Conservation (phyloP, 2,888 invertebrate species). For the Ecliptopera silaceata region DNA sequence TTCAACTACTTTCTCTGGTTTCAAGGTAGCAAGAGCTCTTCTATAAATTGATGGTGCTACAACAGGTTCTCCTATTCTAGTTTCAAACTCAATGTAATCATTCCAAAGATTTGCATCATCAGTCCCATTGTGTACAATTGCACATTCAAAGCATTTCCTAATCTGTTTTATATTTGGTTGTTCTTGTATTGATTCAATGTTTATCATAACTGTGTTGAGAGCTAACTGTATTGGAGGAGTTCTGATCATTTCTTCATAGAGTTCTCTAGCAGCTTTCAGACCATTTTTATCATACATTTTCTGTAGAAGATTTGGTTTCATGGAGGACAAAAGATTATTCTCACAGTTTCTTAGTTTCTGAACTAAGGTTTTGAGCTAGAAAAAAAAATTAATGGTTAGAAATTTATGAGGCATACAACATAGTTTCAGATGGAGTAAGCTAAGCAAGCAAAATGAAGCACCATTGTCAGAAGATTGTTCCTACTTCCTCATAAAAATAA, state of each 20-base stretch:
- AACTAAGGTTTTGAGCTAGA: slow-evolving; percentile 62
- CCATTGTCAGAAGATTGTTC: no score
- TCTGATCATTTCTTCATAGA: slow-evolving; percentile 83
- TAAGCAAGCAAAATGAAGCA: no score
- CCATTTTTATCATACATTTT: slow-evolving; percentile 79
- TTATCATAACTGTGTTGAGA: slow-evolving; percentile 85
- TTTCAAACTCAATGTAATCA: slow-evolving; percentile 88
- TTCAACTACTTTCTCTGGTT: slow-evolving; percentile 75
- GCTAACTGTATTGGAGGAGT: slow-evolving; percentile 84
- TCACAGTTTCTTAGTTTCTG: slow-evolving; percentile 75
- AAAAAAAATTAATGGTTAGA: slow-evolving; percentile 14
- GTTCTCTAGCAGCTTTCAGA: slow-evolving; percentile 82
- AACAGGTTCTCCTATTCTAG: slow-evolving; percentile 82
- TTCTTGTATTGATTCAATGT: slow-evolving; percentile 75
- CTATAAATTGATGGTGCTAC: slow-evolving; percentile 82
- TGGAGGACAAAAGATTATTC: slow-evolving; percentile 69
- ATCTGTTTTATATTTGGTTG: slow-evolving; percentile 73
- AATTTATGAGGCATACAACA: no score
- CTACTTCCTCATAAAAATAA: no score
- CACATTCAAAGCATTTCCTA: slow-evolving; percentile 84
- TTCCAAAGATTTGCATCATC: slow-evolving; percentile 87
- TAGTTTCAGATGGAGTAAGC: no score
- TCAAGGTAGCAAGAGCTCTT: slow-evolving; percentile 84
- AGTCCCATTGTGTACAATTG: slow-evolving; percentile 86
- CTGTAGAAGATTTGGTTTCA: slow-evolving; percentile 85